These are phyloP conservation scores for Acridotheres tristis DNA, from an alignment of 2,797 vertebrate species.

Conservation along the genomic window DNA sequence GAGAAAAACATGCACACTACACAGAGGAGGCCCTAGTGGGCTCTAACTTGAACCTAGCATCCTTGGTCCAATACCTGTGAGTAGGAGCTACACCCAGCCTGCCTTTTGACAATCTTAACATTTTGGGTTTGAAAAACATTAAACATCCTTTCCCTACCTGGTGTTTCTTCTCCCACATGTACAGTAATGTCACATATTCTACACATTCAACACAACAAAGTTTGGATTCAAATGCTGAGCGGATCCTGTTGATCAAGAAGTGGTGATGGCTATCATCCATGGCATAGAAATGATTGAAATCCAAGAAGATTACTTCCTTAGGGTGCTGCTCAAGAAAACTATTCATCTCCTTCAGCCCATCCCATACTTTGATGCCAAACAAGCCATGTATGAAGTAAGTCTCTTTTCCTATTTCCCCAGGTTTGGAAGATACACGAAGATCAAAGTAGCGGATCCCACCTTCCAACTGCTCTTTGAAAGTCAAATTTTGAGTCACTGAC, in stretches of 20 bases:
- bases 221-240: slow-evolving; percentile 87
- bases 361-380: slow-evolving; percentile 92
- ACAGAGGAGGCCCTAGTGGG: not conserved
- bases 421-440: slow-evolving; percentile 94
- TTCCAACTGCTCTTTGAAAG: slow-evolving; percentile 93
- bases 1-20: not conserved
- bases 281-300: slow-evolving; percentile 98
- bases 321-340: slow-evolving; percentile 85
- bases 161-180: slow-evolving; percentile 88
- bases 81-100: not conserved
- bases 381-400: slow-evolving; percentile 96
- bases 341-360: slow-evolving; percentile 90
- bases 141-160: slow-evolving; percentile 81
- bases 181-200: slow-evolving; percentile 86
- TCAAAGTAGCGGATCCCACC: slow-evolving; percentile 97
- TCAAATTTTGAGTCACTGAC: slow-evolving; percentile 97
- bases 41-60: not conserved
- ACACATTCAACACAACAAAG: slow-evolving; percentile 84
- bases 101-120: not conserved
- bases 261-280: slow-evolving; percentile 89
- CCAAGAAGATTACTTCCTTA: slow-evolving; percentile 91
- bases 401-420: slow-evolving; percentile 85
- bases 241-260: slow-evolving; percentile 85
- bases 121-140: not conserved
- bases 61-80: not conserved